Evolutionary conservation across 2,113 vertebrate genomes (phyloP).

Genomic region (Lagopus leucura): DNA sequence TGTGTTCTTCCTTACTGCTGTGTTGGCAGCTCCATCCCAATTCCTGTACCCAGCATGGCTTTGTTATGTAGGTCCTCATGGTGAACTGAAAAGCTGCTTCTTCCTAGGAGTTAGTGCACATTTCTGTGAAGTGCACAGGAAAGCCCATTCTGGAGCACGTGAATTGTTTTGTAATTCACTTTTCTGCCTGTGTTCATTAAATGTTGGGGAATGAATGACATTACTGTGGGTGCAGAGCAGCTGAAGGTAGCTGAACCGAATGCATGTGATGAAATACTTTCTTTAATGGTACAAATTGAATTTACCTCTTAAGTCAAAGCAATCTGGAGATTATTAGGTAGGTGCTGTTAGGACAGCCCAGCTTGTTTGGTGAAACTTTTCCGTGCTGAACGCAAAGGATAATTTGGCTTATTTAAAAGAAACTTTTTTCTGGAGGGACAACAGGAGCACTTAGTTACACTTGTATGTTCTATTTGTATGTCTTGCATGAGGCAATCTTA

Average conservation of each 20-base stretch:
- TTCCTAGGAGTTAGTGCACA: neutral
- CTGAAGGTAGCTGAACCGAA: neutral
- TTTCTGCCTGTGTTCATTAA: neutral
- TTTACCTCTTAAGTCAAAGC: neutral
- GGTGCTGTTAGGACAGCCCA: neutral
- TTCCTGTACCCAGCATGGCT: neutral
- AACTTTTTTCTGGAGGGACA: neutral
- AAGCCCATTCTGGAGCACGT: accelerated
- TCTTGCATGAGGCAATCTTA: neutral
- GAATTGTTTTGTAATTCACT: neutral
- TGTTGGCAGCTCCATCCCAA: neutral
- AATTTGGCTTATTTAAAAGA: neutral
- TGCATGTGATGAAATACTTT: neutral
- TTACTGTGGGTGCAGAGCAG: neutral
- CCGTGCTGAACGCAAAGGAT: neutral
- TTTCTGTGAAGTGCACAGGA: neutral
- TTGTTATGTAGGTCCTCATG: neutral
- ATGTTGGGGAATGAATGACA: neutral
- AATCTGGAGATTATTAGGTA: neutral
- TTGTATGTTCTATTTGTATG: neutral
- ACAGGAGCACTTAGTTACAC: neutral
- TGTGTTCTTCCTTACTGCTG: neutral
- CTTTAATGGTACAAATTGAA: neutral
- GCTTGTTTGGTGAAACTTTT: neutral
- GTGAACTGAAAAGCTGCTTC: neutral